A percentile compares a stretch with the other conserved stretches of the same genome.
These are phyloP conservation scores for Tragopan temminckii DNA, from an alignment of 2,797 vertebrate genomes.

Conservation along the genomic window DNA sequence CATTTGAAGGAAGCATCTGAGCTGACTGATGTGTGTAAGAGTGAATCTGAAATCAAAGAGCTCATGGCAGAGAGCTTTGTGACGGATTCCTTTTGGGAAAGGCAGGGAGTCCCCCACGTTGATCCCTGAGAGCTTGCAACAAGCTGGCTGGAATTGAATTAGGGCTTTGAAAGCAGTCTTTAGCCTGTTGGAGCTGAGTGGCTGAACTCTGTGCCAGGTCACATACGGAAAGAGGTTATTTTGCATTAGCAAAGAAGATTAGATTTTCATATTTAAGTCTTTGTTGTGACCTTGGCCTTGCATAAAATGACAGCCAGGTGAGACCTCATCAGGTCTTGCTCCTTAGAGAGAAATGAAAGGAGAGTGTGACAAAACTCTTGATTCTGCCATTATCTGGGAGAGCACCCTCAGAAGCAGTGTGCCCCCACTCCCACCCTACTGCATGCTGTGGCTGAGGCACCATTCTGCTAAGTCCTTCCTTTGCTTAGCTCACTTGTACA, in stretches of 20 bases:
- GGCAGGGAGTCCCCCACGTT: not conserved
- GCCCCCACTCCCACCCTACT: not conserved
- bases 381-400: not conserved
- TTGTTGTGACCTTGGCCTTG: conserved; percentile 12
- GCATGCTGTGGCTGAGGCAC: rapidly evolving
- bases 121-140: conserved; percentile 4
- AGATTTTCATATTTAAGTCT: conserved; percentile 62
- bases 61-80: conserved; percentile 2
- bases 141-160: conserved; percentile 61
- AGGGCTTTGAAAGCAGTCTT: conserved; percentile 49
- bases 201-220: conserved; percentile 51
- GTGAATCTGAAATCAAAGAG: conserved; percentile 43
- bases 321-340: not conserved
- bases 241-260: conserved; percentile 49
- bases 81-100: not conserved
- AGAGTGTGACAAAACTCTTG: not conserved
- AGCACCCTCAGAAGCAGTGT: not conserved
- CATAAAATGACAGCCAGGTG: conserved; percentile 27
- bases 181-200: conserved; percentile 30
- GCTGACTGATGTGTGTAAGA: not conserved
- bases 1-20: conserved; percentile 23
- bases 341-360: conserved; percentile 10
- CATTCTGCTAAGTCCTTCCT: not conserved
- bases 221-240: conserved; percentile 17
- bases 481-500: not conserved